phyloP scores from a whole-genome alignment of 2,113 vertebrate genomes.

The Dasyurus viverrinus region DNA sequence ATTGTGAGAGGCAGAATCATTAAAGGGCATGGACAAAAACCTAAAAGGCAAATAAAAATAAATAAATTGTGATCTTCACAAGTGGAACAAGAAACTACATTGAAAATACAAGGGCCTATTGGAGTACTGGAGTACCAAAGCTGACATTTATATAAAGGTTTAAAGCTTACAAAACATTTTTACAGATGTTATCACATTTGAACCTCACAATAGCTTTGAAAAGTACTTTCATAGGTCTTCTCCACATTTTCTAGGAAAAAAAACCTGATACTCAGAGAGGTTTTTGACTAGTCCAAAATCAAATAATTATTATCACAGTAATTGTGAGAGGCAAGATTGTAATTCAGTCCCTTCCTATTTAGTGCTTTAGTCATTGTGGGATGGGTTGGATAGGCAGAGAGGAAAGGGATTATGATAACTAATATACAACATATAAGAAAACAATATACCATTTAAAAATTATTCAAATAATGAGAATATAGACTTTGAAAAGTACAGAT shows the following conservation, averaged over 20 bases:
- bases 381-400: not conserved
- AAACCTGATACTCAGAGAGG: not conserved
- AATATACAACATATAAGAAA: not conserved
- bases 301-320: not conserved
- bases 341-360: not conserved
- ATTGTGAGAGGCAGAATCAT: not conserved
- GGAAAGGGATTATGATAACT: not conserved
- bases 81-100: not conserved
- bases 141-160: not conserved
- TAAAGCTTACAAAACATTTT: not conserved
- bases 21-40: not conserved
- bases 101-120: not conserved
- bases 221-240: not conserved
- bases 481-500: not conserved
- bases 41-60: not conserved
- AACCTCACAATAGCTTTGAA: not conserved
- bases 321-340: not conserved
- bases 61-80: not conserved
- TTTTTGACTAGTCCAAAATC: not conserved
- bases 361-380: not conserved
- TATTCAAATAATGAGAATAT: not conserved
- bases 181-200: not conserved
- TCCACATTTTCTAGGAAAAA: not conserved
- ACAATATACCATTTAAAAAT: not conserved
- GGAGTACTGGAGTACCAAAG: not conserved